phyloP scores from a whole-genome alignment of 2,797 vertebrate species.

The Halcyon leucocephala region DNA sequence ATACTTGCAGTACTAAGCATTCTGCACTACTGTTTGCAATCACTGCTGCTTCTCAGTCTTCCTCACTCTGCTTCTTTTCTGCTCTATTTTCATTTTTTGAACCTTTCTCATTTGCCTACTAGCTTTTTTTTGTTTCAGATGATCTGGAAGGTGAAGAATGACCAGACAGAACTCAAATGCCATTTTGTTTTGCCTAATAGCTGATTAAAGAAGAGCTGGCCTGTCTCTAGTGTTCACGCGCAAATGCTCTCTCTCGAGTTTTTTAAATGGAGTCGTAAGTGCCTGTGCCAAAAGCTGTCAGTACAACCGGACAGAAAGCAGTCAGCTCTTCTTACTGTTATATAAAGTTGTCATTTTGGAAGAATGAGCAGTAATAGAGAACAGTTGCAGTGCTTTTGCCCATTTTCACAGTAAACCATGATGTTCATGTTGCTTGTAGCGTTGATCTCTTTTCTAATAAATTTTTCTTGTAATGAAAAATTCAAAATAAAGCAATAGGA shows the following conservation, averaged over 20 bases:
- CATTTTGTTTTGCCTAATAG: background rate
- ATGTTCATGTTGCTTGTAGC: background rate
- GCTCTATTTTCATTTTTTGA: background rate
- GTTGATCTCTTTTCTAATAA: constrained; percentile 23
- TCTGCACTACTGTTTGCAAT: background rate
- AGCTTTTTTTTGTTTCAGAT: background rate
- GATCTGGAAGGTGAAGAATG: constrained; percentile 14
- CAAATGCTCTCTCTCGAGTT: background rate
- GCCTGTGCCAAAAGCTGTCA: constrained; percentile 48
- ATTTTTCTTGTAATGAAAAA: background rate
- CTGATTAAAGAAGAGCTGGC: constrained; percentile 19
- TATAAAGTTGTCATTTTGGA: constrained; percentile 62
- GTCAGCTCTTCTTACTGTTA: constrained; percentile 27
- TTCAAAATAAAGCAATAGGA: constrained; percentile 5
- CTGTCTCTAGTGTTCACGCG: background rate
- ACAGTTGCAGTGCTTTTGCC: constrained; percentile 10
- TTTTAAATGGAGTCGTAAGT: constrained; percentile 57
- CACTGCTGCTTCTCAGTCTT: background rate
- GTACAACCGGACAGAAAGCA: constrained; percentile 23
- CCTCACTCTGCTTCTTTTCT: background rate
- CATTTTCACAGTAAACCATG: constrained; percentile 54
- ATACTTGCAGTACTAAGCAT: background rate
- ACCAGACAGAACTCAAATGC: background rate
- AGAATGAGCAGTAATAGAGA: constrained; percentile 51
- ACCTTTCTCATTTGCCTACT: background rate